Percentiles rank a stretch among this genome's conserved stretches.
phyloP scores from a whole-genome alignment of 2,797 vertebrate genomes.

The Aplochiton taeniatus region DNA sequence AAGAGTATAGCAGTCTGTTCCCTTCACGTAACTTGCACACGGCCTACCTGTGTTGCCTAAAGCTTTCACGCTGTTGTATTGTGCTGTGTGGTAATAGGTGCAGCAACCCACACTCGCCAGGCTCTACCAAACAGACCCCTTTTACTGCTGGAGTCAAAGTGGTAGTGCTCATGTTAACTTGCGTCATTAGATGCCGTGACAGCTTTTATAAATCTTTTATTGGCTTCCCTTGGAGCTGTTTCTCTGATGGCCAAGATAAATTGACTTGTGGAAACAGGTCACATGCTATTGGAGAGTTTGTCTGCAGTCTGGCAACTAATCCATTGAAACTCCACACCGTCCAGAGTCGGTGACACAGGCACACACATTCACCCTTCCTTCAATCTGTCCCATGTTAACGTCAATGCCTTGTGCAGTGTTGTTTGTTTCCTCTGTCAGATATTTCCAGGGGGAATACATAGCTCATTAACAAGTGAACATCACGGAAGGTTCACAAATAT shows the following conservation, averaged over 20 bases:
- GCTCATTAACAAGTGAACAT: no score
- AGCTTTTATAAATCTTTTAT: constrained; percentile 69
- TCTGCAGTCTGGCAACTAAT: constrained; percentile 56
- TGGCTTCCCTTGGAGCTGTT: constrained; percentile 55
- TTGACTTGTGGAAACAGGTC: constrained; percentile 66
- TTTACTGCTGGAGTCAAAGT: constrained; percentile 35
- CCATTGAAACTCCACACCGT: constrained; percentile 42
- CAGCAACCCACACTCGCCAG: constrained; percentile 5
- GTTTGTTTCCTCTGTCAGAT: no score
- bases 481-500: no score
- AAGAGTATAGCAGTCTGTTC: neutral
- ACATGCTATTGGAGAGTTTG: constrained; percentile 59
- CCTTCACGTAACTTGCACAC: neutral
- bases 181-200: constrained; percentile 58
- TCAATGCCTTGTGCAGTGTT: constrained; percentile 11
- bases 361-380: constrained; percentile 27
- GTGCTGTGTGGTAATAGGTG: constrained; percentile 7
- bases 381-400: neutral
- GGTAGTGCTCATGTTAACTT: constrained; percentile 51
- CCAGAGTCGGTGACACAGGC: no score
- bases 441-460: no score
- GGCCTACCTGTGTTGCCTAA: no score
- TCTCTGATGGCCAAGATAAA: constrained; percentile 59
- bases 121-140: constrained; percentile 16
- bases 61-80: no score